phyloP scores from a whole-genome alignment of 2,797 vertebrate species.

The Halcyon leucocephala region DNA sequence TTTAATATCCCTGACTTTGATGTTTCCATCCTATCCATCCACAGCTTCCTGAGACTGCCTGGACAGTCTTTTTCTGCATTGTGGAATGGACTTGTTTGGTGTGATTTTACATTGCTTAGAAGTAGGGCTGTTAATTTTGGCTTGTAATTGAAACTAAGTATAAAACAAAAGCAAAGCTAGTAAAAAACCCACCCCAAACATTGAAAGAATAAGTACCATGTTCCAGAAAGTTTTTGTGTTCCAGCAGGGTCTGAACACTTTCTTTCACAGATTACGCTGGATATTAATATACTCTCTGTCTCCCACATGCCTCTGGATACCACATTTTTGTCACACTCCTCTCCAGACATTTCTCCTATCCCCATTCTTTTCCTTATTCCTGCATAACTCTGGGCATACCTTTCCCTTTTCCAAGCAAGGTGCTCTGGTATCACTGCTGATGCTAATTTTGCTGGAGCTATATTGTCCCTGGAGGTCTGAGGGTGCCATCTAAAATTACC shows the following conservation, averaged over 20 bases:
- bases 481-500: not conserved
- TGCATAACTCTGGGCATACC: not conserved
- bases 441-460: not conserved
- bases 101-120: not conserved
- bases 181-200: accelerated
- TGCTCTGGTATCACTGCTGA: not conserved
- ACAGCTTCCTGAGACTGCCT: not conserved
- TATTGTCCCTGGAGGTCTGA: not conserved
- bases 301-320: not conserved
- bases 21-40: not conserved
- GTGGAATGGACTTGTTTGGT: not conserved
- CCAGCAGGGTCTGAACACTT: not conserved
- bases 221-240: not conserved
- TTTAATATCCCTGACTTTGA: not conserved
- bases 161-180: not conserved
- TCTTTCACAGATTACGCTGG: not conserved
- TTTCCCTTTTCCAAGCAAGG: not conserved
- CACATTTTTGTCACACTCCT: not conserved
- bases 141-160: not conserved
- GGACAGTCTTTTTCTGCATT: not conserved
- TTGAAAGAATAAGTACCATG: not conserved
- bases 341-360: not conserved
- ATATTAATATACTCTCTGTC: not conserved
- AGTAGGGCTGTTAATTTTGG: not conserved
- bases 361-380: not conserved